Conservation (phyloP, 2,888 invertebrate species). For the Pecten maximus region DNA sequence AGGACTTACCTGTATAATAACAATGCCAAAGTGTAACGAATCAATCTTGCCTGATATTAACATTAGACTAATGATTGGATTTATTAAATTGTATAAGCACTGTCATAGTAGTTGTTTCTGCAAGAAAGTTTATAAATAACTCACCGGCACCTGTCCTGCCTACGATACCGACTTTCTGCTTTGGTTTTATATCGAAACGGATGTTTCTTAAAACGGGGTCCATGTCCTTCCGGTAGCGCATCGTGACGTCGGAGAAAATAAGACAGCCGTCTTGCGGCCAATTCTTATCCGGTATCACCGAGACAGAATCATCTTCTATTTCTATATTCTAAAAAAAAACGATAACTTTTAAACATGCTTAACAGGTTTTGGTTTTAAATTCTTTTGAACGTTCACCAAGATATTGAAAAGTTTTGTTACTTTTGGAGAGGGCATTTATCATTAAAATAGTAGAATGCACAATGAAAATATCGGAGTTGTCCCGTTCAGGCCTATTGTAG, state of each 20-base stretch:
- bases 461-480: too few species aligned
- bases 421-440: too few species aligned
- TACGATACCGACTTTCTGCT: conserved; percentile 86
- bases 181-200: conserved; percentile 84
- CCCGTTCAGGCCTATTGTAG: too few species aligned
- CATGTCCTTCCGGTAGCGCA: conserved; percentile 67
- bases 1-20: conserved; percentile 84
- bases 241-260: conserved; percentile 60
- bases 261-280: conserved; percentile 67
- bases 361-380: too few species aligned
- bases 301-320: background rate
- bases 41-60: too few species aligned
- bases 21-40: background rate
- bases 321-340: background rate
- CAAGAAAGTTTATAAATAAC: conserved; percentile 3
- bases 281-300: conserved; percentile 43
- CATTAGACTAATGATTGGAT: too few species aligned
- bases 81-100: too few species aligned
- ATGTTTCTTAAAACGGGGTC: conserved; percentile 81
- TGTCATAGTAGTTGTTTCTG: too few species aligned
- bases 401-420: too few species aligned
- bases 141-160: conserved; percentile 85
- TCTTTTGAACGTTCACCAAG: too few species aligned
- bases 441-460: too few species aligned
- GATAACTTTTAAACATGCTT: too few species aligned